These are phyloP conservation scores for Murina feae DNA, from an alignment of 2,113 vertebrate genomes.

Conservation along the genomic window DNA sequence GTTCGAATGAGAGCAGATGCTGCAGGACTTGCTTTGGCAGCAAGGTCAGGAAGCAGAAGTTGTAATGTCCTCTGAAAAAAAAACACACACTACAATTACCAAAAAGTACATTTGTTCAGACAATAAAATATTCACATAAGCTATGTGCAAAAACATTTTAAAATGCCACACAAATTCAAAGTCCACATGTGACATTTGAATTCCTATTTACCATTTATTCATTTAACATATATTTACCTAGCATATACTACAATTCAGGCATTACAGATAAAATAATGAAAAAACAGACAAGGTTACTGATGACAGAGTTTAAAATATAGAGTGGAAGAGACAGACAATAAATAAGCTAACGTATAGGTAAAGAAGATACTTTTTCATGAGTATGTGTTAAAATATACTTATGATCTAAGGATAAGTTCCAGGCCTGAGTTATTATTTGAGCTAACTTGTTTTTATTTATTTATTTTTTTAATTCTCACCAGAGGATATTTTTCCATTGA, in stretches of 20 bases:
- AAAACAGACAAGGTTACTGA: not conserved
- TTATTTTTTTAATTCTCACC: not conserved
- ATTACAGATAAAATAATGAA: not conserved
- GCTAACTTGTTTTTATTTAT: not conserved
- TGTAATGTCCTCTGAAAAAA: slow-evolving; percentile 91
- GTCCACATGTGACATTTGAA: not conserved
- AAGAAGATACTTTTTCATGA: not conserved
- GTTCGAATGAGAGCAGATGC: slow-evolving; percentile 93
- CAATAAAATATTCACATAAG: slow-evolving; percentile 5
- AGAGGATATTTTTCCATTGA: not conserved
- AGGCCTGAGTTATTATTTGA: not conserved
- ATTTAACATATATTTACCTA: not conserved
- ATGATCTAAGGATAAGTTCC: not conserved
- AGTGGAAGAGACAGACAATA: not conserved
- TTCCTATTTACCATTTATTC: slow-evolving; percentile 39
- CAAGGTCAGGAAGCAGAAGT: slow-evolving; percentile 94
- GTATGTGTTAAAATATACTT: not conserved
- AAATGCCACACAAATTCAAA: slow-evolving; percentile 12
- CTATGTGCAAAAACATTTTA: not conserved
- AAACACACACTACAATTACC: slow-evolving; percentile 39
- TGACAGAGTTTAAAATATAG: not conserved
- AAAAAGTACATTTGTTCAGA: not conserved
- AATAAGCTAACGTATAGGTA: not conserved
- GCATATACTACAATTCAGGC: not conserved
- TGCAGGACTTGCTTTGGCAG: slow-evolving; percentile 93